These are phyloP conservation scores for Falco concolor DNA, from an alignment of 2,797 vertebrate species.

Conservation along the genomic window DNA sequence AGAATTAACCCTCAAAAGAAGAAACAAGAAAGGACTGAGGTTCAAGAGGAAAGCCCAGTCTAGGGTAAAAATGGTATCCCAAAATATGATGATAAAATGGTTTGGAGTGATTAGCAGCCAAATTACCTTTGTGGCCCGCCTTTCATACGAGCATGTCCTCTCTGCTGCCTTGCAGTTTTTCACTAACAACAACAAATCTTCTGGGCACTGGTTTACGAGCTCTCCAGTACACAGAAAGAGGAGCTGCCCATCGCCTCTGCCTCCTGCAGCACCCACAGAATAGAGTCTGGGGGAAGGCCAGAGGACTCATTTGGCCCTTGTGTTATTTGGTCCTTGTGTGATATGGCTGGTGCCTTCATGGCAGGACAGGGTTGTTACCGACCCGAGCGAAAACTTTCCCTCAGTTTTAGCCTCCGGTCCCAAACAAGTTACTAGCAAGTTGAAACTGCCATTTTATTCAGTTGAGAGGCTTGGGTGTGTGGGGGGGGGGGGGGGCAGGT, in stretches of 20 bases:
- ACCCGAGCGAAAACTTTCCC: accelerated
- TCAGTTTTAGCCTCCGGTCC: background rate
- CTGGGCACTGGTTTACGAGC: background rate
- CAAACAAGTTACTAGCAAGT: background rate
- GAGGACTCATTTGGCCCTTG: background rate
- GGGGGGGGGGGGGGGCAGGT: background rate
- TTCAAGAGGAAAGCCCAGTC: background rate
- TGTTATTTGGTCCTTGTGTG: background rate
- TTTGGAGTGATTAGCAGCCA: background rate
- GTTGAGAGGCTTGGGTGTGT: background rate
- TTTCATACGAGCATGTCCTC: background rate
- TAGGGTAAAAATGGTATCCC: background rate
- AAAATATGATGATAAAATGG: background rate
- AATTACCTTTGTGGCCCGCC: background rate
- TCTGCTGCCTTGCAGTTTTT: background rate
- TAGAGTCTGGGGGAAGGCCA: accelerated
- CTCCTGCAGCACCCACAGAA: background rate
- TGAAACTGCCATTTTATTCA: background rate
- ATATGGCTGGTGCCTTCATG: background rate
- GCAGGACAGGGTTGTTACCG: background rate
- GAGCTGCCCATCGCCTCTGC: background rate
- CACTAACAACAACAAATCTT: background rate
- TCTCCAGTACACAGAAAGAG: background rate
- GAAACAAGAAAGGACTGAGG: background rate
- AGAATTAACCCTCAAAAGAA: background rate